Evolutionary conservation across 2,113 vertebrate species (phyloP).

Genomic region (Xiphorhynchus elegans): DNA sequence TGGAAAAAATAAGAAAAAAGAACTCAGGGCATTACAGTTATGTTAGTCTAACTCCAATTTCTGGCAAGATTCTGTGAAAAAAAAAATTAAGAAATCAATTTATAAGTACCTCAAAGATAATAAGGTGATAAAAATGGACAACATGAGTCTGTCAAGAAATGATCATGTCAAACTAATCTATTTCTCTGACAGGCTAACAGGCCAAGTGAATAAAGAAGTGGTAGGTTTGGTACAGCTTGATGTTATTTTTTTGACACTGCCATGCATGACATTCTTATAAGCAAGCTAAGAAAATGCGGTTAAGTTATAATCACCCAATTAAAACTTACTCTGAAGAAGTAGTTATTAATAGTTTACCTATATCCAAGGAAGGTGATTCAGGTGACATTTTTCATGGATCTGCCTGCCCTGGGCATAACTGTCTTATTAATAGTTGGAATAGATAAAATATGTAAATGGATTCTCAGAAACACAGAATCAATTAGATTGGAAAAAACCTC

Average conservation of each 20-base stretch:
- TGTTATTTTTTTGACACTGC: background rate
- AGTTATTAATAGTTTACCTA: background rate
- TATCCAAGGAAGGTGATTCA: background rate
- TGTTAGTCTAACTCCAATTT: background rate
- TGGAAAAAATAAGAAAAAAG: background rate
- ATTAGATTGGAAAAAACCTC: background rate
- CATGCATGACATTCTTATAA: background rate
- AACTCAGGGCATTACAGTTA: background rate
- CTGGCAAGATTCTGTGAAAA: background rate
- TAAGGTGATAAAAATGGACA: conserved; percentile 32
- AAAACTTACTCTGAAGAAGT: background rate
- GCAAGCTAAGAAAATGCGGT: background rate
- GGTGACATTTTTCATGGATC: background rate
- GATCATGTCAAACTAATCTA: conserved; percentile 25
- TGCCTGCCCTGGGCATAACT: background rate
- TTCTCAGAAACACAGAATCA: background rate
- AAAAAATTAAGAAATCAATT: background rate
- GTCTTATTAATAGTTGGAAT: background rate
- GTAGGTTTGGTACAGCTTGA: background rate
- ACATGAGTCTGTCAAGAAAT: conserved; percentile 24
- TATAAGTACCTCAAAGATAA: conserved; percentile 31
- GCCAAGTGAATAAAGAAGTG: background rate
- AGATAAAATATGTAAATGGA: background rate
- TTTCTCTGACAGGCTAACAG: conserved; percentile 15
- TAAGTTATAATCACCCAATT: background rate